phyloP scores from a whole-genome alignment of 2,797 vertebrate genomes.

The Pangasius sanitwongsei region DNA sequence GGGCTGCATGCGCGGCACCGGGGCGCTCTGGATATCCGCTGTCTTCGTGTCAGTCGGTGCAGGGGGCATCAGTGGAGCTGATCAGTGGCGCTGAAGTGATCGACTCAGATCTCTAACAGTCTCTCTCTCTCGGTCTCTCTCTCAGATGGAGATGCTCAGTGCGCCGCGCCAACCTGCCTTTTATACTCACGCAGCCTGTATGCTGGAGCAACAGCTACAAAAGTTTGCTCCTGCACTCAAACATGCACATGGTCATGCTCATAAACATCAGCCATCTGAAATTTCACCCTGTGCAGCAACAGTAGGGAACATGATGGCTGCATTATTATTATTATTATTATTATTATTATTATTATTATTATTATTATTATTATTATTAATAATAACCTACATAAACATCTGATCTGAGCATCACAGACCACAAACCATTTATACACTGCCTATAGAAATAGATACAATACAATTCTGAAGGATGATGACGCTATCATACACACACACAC shows the following conservation, averaged over 20 bases:
- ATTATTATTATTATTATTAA: not conserved
- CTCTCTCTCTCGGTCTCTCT: not conserved
- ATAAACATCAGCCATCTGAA: not conserved
- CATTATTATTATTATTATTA: not conserved
- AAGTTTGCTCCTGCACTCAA: not conserved
- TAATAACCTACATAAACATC: not conserved
- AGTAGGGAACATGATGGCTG: not conserved
- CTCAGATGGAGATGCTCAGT: not conserved
- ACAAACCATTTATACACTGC: no score
- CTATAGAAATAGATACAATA: no score
- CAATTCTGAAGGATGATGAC: no score
- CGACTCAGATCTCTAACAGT: not conserved
- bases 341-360: not conserved
- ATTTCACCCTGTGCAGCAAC: not conserved
- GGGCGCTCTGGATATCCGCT: not conserved
- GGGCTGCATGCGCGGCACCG: not conserved
- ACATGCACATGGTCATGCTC: not conserved
- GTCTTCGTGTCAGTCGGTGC: not conserved
- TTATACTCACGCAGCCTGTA: slow-evolving; percentile 9
- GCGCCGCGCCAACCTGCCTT: not conserved
- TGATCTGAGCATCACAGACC: no score
- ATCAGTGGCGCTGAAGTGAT: not conserved
- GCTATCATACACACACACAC: no score
- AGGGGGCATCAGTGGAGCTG: not conserved
- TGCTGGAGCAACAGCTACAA: slow-evolving; percentile 1